These are phyloP conservation scores for Cybosia mesomella DNA, from an alignment of 2,888 invertebrate species.

Conservation along the genomic window DNA sequence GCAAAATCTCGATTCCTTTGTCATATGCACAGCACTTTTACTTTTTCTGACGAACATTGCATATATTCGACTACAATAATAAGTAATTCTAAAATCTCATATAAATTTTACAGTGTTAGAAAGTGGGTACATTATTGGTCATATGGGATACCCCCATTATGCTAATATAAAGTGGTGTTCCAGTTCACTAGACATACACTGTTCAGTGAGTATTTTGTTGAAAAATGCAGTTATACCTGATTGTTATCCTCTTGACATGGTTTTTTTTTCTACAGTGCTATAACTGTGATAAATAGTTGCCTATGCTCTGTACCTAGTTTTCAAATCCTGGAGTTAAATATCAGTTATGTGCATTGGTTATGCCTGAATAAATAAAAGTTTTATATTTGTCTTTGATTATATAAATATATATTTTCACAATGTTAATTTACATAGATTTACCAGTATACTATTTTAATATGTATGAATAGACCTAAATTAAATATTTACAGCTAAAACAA, in stretches of 20 bases:
- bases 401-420: not conserved
- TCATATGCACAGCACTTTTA: constrained; percentile 80
- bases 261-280: constrained; percentile 34
- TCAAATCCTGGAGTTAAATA: not conserved
- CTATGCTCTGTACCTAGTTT: constrained; percentile 19
- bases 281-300: constrained; percentile 20
- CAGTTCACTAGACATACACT: constrained; percentile 64
- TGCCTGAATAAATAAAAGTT: not conserved
- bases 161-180: constrained; percentile 65
- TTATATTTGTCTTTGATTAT: not conserved
- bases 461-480: not conserved
- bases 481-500: no score
- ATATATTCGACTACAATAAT: constrained; percentile 47
- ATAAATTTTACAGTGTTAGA: constrained; percentile 53
- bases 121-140: constrained; percentile 53
- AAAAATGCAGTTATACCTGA: constrained; percentile 63
- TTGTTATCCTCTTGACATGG: constrained; percentile 55
- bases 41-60: constrained; percentile 68
- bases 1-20: constrained; percentile 84
- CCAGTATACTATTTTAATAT: not conserved
- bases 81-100: constrained; percentile 66
- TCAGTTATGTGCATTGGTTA: not conserved
- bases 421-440: not conserved
- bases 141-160: constrained; percentile 56
- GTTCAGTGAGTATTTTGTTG: constrained; percentile 55